Conservation (phyloP, 2,888 invertebrate genomes). For the Ellobium chinense region DNA sequence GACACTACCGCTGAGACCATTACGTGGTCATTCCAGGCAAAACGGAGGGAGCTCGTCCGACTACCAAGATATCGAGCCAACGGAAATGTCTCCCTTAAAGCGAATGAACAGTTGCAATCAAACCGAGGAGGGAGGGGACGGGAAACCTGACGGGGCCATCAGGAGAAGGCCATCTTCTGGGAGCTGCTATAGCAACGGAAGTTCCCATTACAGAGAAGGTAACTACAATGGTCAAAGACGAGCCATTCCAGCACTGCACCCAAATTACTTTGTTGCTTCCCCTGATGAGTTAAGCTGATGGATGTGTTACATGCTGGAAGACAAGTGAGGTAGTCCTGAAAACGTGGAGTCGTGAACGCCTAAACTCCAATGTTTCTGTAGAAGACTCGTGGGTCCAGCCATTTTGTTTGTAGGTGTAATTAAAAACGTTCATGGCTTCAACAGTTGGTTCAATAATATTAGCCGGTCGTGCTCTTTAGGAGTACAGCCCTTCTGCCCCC, state of each 20-base stretch:
- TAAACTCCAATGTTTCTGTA: no score
- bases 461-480: no score
- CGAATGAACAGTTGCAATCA: slow-evolving; percentile 18
- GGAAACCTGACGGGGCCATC: background rate
- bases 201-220: slow-evolving; percentile 30
- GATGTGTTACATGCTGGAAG: background rate
- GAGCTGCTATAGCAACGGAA: slow-evolving; percentile 41
- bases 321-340: no score
- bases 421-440: no score
- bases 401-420: background rate
- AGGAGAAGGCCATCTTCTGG: slow-evolving; percentile 38
- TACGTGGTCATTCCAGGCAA: slow-evolving; percentile 19
- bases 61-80: slow-evolving; percentile 12
- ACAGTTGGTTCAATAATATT: no score
- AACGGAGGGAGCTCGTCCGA: background rate
- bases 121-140: background rate
- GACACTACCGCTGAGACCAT: slow-evolving; percentile 48
- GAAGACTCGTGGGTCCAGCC: no score
- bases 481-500: no score
- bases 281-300: slow-evolving; percentile 38
- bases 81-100: slow-evolving; percentile 30
- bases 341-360: no score
- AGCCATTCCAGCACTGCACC: slow-evolving; percentile 50
- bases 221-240: slow-evolving; percentile 40
- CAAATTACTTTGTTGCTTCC: slow-evolving; percentile 48